These are phyloP conservation scores for Sorex maritimensis DNA, from an alignment of 2,797 vertebrate species.

Conservation along the genomic window DNA sequence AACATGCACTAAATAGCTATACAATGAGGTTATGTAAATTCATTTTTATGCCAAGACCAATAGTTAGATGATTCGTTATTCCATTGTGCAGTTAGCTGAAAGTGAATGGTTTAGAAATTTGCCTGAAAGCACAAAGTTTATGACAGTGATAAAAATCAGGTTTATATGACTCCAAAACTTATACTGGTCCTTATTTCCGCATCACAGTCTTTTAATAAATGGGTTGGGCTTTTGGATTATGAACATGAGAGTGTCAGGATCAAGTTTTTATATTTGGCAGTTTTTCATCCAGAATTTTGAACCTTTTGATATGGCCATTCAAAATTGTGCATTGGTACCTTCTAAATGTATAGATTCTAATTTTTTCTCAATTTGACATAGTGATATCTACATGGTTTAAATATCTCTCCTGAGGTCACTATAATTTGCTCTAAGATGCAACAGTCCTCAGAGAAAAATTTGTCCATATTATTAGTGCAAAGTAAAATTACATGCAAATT, in stretches of 20 bases:
- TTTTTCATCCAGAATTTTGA: background rate
- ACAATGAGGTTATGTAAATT: background rate
- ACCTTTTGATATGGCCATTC: background rate
- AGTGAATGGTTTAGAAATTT: background rate
- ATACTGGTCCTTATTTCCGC: background rate
- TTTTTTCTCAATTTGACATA: constrained; percentile 53
- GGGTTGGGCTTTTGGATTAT: background rate
- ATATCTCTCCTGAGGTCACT: background rate
- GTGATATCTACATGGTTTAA: constrained; percentile 37
- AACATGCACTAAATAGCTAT: background rate
- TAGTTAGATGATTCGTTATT: background rate
- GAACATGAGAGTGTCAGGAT: background rate
- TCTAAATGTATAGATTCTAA: constrained; percentile 34
- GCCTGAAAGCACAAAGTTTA: constrained; percentile 19
- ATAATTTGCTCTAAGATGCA: background rate
- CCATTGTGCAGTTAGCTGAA: constrained; percentile 34
- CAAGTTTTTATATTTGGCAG: background rate
- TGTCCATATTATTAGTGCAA: background rate
- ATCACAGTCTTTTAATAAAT: background rate
- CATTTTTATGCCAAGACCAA: background rate
- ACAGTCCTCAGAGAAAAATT: constrained; percentile 38
- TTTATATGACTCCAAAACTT: background rate
- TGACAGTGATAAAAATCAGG: background rate
- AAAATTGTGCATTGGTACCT: constrained; percentile 15
- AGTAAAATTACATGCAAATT: constrained; percentile 48